Percentiles rank a stretch among this genome's conserved stretches.
These are phyloP conservation scores for Acanthaster planci DNA, from an alignment of 35 echinoderm and acorn worm species.

Conservation along the genomic window DNA sequence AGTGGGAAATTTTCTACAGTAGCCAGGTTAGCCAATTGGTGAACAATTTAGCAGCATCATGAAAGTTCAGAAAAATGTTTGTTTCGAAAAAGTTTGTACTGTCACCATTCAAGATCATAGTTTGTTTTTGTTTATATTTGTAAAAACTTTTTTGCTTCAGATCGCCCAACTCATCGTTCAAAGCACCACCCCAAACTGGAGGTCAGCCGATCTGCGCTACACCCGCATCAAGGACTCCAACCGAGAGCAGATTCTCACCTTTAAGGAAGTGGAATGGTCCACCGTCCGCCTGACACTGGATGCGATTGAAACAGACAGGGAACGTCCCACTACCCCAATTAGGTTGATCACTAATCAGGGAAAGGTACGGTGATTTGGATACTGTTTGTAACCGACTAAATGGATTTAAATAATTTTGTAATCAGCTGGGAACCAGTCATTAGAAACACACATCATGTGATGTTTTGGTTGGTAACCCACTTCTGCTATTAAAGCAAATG, in stretches of 20 bases:
- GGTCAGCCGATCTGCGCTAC: conserved; percentile 66
- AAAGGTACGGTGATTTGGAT: conserved; percentile 45
- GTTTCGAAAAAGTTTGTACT: too few relatives aligned
- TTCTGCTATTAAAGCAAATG: too few relatives aligned
- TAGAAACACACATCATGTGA: too few relatives aligned
- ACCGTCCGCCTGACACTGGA: conserved; percentile 70
- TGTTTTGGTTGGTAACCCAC: too few relatives aligned
- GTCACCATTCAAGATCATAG: too few relatives aligned
- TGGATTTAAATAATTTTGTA: too few relatives aligned
- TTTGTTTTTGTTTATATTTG: not conserved
- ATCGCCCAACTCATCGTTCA: conserved; percentile 85
- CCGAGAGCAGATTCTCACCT: conserved; percentile 81
- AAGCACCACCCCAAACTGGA: conserved; percentile 88
- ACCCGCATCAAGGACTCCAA: conserved; percentile 76
- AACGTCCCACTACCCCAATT: conserved; percentile 79
- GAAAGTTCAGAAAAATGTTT: too few relatives aligned
- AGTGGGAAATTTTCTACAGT: too few relatives aligned
- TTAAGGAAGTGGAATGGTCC: conserved; percentile 98
- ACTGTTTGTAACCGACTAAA: too few relatives aligned
- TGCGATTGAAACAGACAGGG: conserved; percentile 72
- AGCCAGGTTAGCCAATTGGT: too few relatives aligned
- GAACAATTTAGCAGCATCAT: too few relatives aligned
- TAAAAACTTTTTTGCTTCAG: conserved; percentile 37
- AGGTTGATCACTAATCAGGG: conserved; percentile 99
- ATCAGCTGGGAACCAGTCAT: too few relatives aligned